Evolutionary conservation across 2,797 vertebrate species (phyloP).

Genomic region (Eptatretus atami): DNA sequence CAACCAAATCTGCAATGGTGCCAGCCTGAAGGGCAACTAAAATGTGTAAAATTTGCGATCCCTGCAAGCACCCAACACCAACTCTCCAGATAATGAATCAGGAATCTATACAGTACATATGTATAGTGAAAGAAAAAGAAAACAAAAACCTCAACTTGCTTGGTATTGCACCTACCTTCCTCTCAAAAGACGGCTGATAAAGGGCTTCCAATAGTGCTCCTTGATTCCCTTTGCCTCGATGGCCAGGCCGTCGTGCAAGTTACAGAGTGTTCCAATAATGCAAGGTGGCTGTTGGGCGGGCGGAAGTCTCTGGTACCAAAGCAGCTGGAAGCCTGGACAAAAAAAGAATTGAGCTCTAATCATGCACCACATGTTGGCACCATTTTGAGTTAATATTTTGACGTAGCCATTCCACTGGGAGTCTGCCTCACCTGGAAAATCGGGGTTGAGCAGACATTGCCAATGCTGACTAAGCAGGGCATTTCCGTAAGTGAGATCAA

Average conservation of each 20-base stretch:
- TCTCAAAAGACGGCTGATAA: constrained; percentile 50
- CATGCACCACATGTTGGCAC: constrained; percentile 8
- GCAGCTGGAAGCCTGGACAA: constrained; percentile 24
- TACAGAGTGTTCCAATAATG: constrained; percentile 41
- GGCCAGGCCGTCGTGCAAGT: constrained; percentile 55
- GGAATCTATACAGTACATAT: no score
- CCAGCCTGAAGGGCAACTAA: no score
- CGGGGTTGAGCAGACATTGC: constrained; percentile 47
- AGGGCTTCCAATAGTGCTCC: constrained; percentile 81
- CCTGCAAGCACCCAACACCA: no score
- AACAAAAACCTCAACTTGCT: no score
- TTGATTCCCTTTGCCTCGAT: constrained; percentile 89
- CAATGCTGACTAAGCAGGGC: constrained; percentile 45
- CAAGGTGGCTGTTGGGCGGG: constrained; percentile 22
- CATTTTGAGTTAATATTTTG: no score
- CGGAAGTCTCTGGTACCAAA: constrained; percentile 15
- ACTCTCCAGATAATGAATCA: no score
- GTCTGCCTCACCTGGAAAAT: constrained; percentile 34
- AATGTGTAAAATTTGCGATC: no score
- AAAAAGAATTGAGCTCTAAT: neutral
- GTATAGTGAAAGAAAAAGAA: no score
- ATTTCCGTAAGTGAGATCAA: constrained; percentile 65
- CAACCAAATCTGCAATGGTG: no score
- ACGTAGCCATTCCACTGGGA: no score
- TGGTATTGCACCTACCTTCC: constrained; percentile 20